A percentile compares a stretch with the other conserved stretches of the same genome.
Conservation (phyloP, 2,797 vertebrate genomes). For the Amniataba percoides region DNA sequence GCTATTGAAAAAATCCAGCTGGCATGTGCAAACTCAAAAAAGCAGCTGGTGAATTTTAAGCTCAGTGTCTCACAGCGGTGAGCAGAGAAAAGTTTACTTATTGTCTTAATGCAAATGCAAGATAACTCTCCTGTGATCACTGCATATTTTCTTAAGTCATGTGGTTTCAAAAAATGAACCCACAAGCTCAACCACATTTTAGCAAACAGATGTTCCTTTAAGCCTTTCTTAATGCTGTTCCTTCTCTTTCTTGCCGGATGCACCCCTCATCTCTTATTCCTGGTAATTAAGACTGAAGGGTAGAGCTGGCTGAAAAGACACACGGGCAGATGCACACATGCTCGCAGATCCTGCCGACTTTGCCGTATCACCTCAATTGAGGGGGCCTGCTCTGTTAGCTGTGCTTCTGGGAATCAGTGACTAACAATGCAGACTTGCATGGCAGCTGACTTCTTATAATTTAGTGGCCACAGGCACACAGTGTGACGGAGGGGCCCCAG, state of each 20-base stretch:
- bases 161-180: constrained; percentile 18
- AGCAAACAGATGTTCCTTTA: constrained; percentile 42
- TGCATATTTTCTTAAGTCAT: constrained; percentile 2
- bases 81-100: constrained; percentile 15
- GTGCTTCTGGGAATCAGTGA: not conserved
- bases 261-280: constrained; percentile 11
- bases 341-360: constrained; percentile 23
- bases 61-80: not conserved
- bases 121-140: not conserved
- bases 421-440: not conserved
- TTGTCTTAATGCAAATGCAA: not conserved
- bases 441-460: not conserved
- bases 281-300: constrained; percentile 31
- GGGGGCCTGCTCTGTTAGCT: constrained; percentile 6
- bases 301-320: constrained; percentile 21
- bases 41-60: not conserved
- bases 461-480: not conserved
- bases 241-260: constrained; percentile 11
- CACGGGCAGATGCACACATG: constrained; percentile 19
- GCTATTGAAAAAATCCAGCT: constrained; percentile 4
- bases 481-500: not conserved
- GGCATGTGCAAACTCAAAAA: not conserved
- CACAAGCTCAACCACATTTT: constrained; percentile 2
- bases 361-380: constrained; percentile 18
- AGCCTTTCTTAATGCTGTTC: constrained; percentile 21